Evolutionary conservation across 2,888 invertebrate species (phyloP).

Genomic region (Tetragnatha montana): DNA sequence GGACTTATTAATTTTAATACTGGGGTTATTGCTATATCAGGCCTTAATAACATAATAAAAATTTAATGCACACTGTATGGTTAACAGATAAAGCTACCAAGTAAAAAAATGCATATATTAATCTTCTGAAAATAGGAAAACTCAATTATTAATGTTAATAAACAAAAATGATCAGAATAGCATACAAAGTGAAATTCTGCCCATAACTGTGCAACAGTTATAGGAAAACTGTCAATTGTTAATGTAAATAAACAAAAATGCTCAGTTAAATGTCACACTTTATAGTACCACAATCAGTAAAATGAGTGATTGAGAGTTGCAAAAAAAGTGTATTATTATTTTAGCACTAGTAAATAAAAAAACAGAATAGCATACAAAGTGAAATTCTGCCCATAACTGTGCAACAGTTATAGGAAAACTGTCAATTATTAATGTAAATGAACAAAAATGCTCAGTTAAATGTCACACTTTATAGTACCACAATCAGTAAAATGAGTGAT

Average conservation of each 20-base stretch:
- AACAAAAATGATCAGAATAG: constrained; percentile 22
- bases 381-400: constrained; percentile 24
- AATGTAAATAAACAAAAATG: no score
- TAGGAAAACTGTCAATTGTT: no score
- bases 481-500: constrained; percentile 45
- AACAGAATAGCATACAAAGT: constrained; percentile 33
- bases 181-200: constrained; percentile 22
- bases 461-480: constrained; percentile 44
- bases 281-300: constrained; percentile 59
- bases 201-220: constrained; percentile 40
- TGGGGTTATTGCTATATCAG: no score
- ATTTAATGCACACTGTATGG: no score
- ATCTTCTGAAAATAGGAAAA: no score
- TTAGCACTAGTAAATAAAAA: constrained; percentile 36
- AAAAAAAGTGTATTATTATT: constrained; percentile 25
- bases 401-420: not conserved
- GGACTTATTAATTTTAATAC: no score
- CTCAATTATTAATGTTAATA: no score
- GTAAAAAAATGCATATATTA: no score
- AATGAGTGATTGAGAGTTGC: constrained; percentile 51
- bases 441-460: not conserved
- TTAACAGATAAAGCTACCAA: no score
- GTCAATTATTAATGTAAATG: no score
- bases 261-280: not conserved
- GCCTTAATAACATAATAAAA: no score